phyloP scores from a whole-genome alignment of 1,140 invertebrate genomes.

The Pantala flavescens region DNA sequence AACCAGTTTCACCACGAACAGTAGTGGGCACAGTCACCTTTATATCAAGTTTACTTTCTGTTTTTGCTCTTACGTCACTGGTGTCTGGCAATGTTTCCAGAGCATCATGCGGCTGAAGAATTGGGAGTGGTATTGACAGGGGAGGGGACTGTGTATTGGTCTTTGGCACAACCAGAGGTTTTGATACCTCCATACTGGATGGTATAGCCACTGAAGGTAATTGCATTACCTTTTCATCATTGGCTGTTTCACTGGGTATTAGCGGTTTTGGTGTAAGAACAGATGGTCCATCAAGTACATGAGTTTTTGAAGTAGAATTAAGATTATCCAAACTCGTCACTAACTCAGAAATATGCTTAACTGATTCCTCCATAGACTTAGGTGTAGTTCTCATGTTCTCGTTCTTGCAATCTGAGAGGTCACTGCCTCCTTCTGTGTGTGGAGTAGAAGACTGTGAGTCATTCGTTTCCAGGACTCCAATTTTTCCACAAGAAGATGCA shows the following conservation, averaged over 20 bases:
- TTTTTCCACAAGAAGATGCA: background rate
- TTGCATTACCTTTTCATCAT: background rate
- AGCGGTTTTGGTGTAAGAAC: background rate
- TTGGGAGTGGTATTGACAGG: background rate
- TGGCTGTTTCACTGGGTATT: background rate
- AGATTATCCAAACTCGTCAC: background rate
- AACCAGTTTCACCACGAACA: background rate
- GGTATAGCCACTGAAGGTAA: background rate
- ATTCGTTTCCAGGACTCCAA: background rate
- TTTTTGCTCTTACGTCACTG: background rate
- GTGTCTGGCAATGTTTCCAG: background rate
- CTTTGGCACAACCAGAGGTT: slow-evolving; percentile 4
- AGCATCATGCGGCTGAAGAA: background rate
- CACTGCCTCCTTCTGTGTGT: background rate
- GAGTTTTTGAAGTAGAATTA: background rate
- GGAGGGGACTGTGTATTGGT: background rate
- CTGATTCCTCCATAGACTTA: background rate
- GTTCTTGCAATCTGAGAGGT: background rate
- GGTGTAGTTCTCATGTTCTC: background rate
- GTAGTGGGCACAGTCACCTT: background rate
- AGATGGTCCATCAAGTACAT: background rate
- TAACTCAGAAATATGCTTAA: background rate
- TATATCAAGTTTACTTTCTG: background rate
- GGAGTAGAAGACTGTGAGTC: background rate
- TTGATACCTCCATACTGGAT: background rate